Evolutionary conservation across 2,888 invertebrate genomes (phyloP).

Genomic region (Platycheirus rosarum): DNA sequence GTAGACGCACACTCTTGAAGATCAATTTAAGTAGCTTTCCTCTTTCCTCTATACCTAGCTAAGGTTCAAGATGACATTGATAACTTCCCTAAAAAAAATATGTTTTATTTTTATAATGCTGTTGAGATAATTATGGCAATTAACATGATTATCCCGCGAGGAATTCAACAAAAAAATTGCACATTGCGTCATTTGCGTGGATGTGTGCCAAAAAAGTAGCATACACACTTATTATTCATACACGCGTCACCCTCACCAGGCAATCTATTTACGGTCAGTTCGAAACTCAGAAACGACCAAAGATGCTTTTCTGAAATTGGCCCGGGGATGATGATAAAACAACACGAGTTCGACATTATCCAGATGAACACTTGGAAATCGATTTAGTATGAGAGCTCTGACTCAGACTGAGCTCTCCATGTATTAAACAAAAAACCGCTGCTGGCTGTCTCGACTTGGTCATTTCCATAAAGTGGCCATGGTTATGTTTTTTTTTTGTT

Average conservation of each 20-base stretch:
- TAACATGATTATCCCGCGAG: slow-evolving; percentile 62
- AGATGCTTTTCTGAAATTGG: slow-evolving; percentile 30
- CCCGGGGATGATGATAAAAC: background rate
- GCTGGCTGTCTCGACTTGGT: slow-evolving; percentile 49
- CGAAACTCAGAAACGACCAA: slow-evolving; percentile 15
- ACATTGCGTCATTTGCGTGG: slow-evolving; percentile 64
- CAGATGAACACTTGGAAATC: slow-evolving; percentile 52
- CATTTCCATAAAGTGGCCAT: slow-evolving; percentile 62
- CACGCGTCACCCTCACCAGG: slow-evolving; percentile 13
- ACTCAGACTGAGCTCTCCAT: slow-evolving; percentile 17
- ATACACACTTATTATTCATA: slow-evolving; percentile 32
- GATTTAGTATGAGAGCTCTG: slow-evolving; percentile 44
- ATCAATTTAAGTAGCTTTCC: too few relatives aligned
- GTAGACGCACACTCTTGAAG: too few relatives aligned
- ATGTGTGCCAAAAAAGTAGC: slow-evolving; percentile 59
- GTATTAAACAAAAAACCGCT: slow-evolving; percentile 2
- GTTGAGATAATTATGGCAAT: slow-evolving; percentile 63
- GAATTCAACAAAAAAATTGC: slow-evolving; percentile 39
- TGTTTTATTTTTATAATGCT: background rate
- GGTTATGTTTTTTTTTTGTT: slow-evolving; percentile 32
- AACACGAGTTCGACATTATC: slow-evolving; percentile 29
- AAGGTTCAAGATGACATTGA: slow-evolving; percentile 36
- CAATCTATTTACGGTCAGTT: slow-evolving; percentile 60
- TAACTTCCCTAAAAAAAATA: slow-evolving; percentile 17
- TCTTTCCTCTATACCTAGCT: too few relatives aligned